Base-by-base conservation (phyloP, 2,113 vertebrate species). In the Cephalopterus ornatus region DNA sequence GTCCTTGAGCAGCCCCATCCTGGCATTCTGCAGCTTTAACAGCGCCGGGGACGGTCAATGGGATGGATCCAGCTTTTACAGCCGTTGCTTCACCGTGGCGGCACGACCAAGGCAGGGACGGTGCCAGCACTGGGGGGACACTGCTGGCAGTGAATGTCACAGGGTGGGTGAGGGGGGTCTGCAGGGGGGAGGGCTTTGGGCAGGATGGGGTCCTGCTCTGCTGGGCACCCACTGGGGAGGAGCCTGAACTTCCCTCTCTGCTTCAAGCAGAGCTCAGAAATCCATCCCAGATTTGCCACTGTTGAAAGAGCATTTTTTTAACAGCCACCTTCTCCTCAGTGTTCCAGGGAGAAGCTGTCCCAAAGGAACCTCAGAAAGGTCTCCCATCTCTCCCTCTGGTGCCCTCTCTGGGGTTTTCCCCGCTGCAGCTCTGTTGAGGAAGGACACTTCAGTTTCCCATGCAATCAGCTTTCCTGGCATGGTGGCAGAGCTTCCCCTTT, bases 351-450 rank as follows among this genome's bases (percentile, higher is more conserved):
- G 18, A 22, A 39, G 4, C 0, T 14, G 53, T 20, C 33, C 47
- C 66, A 15, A 20, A 32, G 20, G 35, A 65, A 53, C 28, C 75
- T 15, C 35, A 26, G 59, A 19, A 58, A 37, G 30, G 3, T 15
- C 49, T 42, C 21, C 13, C 66, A 14, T 2, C 53, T 61, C 42
- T 28, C 33, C 62, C 24, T 20, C 42, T 2, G 4, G 6, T 21
- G 28, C 8, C 24, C 12, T 13, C 42, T 33, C 46, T 0, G 0
- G 39, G 30, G 6, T 14, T 75, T 59, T 47, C 17, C 44, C 17
- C 0, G 0, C 37, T 14, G 20, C 30, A 33, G 28, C 39, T 63
- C 53, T 3, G 0, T 8, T 2, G 5, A 81, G 68, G 80, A 73
- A 59, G 56, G 23, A 59, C 37, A 2, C 6, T 32, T 18, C 5